Evolutionary conservation across 2,797 vertebrate species (phyloP).

Genomic region (Astyanax mexicanus): DNA sequence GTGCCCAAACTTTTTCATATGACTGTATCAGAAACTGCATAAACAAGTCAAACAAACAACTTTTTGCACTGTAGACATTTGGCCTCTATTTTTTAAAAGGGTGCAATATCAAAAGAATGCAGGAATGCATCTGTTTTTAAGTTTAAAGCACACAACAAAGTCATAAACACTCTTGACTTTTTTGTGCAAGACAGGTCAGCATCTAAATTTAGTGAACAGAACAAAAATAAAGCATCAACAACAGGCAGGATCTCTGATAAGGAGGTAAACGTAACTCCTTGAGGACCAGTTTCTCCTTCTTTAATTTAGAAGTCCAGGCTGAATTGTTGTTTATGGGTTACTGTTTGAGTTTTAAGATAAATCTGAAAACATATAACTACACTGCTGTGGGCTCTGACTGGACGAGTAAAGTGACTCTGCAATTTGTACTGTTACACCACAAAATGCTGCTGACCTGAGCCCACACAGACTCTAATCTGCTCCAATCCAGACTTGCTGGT

Average conservation of each 20-base stretch:
- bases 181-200: neutral
- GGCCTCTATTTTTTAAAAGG: no score
- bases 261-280: constrained; percentile 5
- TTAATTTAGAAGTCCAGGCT: constrained; percentile 1
- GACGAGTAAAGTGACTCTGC: neutral
- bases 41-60: no score
- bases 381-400: neutral
- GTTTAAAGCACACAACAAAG: constrained; percentile 18
- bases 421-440: constrained; percentile 31
- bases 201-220: constrained; percentile 14
- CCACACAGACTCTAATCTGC: constrained; percentile 16
- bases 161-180: constrained; percentile 14
- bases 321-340: neutral
- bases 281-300: constrained; percentile 16
- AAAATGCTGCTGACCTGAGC: constrained; percentile 19
- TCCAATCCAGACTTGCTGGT: constrained; percentile 2
- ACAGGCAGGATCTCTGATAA: neutral
- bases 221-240: neutral
- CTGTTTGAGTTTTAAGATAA: neutral
- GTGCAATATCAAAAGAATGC: no score
- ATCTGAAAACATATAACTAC: constrained; percentile 2
- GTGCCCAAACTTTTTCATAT: no score
- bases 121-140: no score
- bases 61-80: constrained; percentile 7
- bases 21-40: no score